These are phyloP conservation scores for Hirtodrosophila histrioides DNA, from an alignment of 2,888 invertebrate genomes.

Conservation along the genomic window DNA sequence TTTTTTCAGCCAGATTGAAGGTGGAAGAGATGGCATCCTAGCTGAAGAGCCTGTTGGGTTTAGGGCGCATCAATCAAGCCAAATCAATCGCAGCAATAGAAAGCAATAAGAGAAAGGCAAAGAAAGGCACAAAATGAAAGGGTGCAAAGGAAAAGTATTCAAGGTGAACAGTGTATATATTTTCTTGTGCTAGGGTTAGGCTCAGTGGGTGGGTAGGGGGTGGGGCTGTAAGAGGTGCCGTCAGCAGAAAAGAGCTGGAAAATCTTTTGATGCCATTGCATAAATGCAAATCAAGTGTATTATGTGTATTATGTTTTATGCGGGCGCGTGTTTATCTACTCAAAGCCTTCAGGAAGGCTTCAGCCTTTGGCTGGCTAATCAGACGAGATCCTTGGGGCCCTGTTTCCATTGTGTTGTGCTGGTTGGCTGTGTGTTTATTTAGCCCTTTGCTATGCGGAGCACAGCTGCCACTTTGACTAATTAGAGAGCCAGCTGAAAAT, in stretches of 20 bases:
- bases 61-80: slow-evolving; percentile 50
- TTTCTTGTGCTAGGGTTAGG: slow-evolving; percentile 13
- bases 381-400: slow-evolving; percentile 43
- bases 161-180: slow-evolving; percentile 45
- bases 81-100: slow-evolving; percentile 51
- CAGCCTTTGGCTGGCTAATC: slow-evolving; percentile 53
- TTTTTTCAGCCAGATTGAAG: slow-evolving; percentile 28
- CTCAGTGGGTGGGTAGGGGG: not conserved
- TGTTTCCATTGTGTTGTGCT: slow-evolving; percentile 22
- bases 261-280: slow-evolving; percentile 73
- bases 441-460: slow-evolving; percentile 54
- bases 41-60: slow-evolving; percentile 27
- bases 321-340: slow-evolving; percentile 62
- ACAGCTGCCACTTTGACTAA: slow-evolving; percentile 75
- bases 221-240: slow-evolving; percentile 7
- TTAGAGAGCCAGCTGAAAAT: slow-evolving; percentile 75
- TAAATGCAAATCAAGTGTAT: slow-evolving; percentile 67
- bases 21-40: slow-evolving; percentile 13
- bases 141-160: slow-evolving; percentile 18
- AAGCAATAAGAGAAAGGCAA: slow-evolving; percentile 3
- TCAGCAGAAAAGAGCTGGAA: slow-evolving; percentile 71
- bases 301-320: slow-evolving; percentile 45
- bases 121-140: not conserved
- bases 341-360: slow-evolving; percentile 24
- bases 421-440: slow-evolving; percentile 57